A percentile compares a stretch with the other conserved stretches of the same genome.
Evolutionary conservation across 2,113 vertebrate genomes (phyloP).

Genomic region (Percina caprodes): DNA sequence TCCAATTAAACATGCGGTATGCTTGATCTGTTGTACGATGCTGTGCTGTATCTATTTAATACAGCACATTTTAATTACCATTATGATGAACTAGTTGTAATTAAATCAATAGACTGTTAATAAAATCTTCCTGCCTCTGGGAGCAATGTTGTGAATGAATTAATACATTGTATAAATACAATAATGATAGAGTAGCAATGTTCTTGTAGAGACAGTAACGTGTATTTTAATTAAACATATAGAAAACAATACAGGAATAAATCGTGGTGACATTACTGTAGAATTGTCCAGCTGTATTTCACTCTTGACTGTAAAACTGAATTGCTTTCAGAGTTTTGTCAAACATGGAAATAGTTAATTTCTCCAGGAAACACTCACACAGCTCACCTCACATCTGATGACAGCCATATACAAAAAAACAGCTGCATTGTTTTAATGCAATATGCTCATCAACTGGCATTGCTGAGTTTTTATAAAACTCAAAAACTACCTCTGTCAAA

Average conservation of each 20-base stretch:
- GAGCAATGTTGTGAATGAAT: background rate
- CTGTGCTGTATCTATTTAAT: background rate
- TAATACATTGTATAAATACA: background rate
- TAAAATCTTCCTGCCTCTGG: background rate
- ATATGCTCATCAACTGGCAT: background rate
- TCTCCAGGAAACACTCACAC: slow-evolving; percentile 1
- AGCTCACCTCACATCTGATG: background rate
- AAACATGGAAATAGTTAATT: slow-evolving; percentile 9
- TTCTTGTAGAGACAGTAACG: background rate
- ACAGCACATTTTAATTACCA: background rate
- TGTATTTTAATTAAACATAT: background rate
- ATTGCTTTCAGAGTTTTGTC: slow-evolving; percentile 3
- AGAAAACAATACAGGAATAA: background rate
- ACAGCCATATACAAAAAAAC: background rate
- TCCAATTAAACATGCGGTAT: background rate
- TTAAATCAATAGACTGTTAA: background rate
- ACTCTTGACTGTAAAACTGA: slow-evolving; percentile 20
- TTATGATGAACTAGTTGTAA: background rate
- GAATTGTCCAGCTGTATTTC: background rate
- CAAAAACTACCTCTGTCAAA: background rate
- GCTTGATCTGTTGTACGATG: background rate
- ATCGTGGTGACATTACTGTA: background rate
- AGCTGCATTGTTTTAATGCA: slow-evolving; percentile 3
- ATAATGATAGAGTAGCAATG: background rate
- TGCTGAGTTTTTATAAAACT: background rate